These are phyloP conservation scores for Eurystomus gularis DNA, from an alignment of 2,113 vertebrate species.

Conservation along the genomic window DNA sequence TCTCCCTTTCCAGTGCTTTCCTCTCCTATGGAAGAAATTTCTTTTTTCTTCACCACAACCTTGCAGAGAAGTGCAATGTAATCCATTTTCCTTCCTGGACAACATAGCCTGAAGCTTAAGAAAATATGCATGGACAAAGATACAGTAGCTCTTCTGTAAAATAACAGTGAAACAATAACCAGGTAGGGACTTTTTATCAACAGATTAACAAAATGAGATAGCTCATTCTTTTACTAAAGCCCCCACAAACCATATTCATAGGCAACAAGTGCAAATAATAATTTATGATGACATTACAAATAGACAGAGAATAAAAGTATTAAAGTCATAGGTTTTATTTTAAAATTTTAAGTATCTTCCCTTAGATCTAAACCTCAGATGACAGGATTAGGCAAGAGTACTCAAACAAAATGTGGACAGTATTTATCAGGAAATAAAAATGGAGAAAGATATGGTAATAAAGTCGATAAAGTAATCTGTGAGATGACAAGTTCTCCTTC, in stretches of 20 bases:
- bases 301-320: background rate
- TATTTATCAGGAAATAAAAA: background rate
- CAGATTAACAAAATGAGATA: background rate
- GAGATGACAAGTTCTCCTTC: background rate
- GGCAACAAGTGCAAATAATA: background rate
- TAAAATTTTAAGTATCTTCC: background rate
- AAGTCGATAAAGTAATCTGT: background rate
- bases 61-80: background rate
- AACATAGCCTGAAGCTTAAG: background rate
- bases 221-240: background rate
- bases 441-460: background rate
- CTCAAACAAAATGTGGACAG: background rate
- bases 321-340: background rate
- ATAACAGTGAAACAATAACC: background rate
- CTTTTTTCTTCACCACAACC: background rate
- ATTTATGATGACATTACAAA: background rate
- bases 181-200: background rate
- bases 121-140: background rate
- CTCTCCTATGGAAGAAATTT: background rate
- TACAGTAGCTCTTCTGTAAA: background rate
- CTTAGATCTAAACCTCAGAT: background rate
- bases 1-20: background rate
- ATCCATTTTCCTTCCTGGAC: slow-evolving; percentile 1
- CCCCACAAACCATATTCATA: background rate
- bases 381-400: background rate